phyloP scores from a whole-genome alignment of 2,888 invertebrate genomes.

The Drosophila lacicola region DNA sequence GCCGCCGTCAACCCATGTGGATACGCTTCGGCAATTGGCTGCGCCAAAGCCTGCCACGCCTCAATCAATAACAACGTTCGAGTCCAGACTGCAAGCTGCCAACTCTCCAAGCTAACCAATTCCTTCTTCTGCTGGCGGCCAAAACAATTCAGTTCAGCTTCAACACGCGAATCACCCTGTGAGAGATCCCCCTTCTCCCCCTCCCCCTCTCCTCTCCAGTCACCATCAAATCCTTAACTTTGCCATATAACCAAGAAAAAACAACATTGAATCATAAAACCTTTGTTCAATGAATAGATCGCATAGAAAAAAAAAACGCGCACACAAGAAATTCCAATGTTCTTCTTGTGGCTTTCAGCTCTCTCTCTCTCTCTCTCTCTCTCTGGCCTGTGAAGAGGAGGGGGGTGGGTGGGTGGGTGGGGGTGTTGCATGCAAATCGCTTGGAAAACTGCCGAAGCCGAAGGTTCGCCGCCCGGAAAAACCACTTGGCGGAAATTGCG shows the following conservation, averaged over 20 bases:
- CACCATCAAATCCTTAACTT: neutral
- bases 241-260: neutral
- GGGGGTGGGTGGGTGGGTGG: no score
- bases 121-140: no score
- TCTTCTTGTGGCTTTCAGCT: neutral
- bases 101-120: no score
- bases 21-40: conserved; percentile 40
- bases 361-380: no score
- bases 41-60: conserved; percentile 31
- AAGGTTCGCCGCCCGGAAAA: conserved; percentile 48
- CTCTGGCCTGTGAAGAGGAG: neutral
- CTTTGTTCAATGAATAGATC: conserved; percentile 17
- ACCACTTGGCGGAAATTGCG: conserved; percentile 53
- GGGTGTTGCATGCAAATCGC: conserved; percentile 42
- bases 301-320: neutral
- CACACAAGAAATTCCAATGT: neutral
- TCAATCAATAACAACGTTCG: conserved; percentile 5
- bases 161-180: no score
- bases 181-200: no score
- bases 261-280: neutral
- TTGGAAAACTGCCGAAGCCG: conserved; percentile 38
- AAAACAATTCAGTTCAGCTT: no score
- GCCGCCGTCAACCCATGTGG: conserved; percentile 27
- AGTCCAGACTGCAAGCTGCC: no score
- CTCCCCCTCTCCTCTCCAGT: neutral